phyloP scores from a whole-genome alignment of 2,888 invertebrate species.

The Theodoxus fluviatilis region DNA sequence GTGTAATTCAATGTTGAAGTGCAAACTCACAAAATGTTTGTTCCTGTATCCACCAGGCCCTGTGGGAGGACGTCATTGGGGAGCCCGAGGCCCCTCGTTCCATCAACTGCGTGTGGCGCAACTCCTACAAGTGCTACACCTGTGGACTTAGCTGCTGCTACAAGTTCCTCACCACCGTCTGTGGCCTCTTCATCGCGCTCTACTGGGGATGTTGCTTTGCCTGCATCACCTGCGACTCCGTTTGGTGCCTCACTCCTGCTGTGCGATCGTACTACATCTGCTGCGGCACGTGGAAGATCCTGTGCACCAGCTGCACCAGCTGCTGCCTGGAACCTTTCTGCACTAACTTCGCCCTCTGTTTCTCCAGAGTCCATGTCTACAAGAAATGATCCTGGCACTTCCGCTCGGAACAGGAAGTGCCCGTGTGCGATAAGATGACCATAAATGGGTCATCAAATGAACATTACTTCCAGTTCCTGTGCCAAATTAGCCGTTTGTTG shows the following conservation, averaged over 20 bases:
- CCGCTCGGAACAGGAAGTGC: too few species aligned
- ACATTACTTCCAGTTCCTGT: too few species aligned
- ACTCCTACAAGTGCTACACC: slow-evolving; percentile 72
- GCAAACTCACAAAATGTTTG: too few species aligned
- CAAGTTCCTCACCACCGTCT: slow-evolving; percentile 73
- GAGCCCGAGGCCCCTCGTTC: slow-evolving; percentile 45
- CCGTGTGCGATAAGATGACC: too few species aligned
- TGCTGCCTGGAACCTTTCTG: slow-evolving; percentile 71
- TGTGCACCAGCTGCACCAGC: slow-evolving; percentile 69
- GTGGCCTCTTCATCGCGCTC: slow-evolving; percentile 75
- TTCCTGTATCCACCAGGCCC: slow-evolving; percentile 33
- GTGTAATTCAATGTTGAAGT: too few species aligned
- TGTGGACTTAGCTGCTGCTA: slow-evolving; percentile 76
- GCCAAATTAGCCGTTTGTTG: too few species aligned
- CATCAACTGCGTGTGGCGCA: slow-evolving; percentile 76
- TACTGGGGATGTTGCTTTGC: slow-evolving; percentile 66
- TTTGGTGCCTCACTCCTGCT: slow-evolving; percentile 77
- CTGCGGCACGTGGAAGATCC: slow-evolving; percentile 37
- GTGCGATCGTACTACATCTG: slow-evolving; percentile 74
- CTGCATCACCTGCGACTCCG: slow-evolving; percentile 71
- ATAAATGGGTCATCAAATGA: too few species aligned
- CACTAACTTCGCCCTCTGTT: slow-evolving; percentile 66
- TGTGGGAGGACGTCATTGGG: slow-evolving; percentile 40
- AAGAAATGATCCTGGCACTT: too few species aligned
- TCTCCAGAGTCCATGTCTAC: slow-evolving; percentile 49